A percentile compares a stretch with the other conserved stretches of the same genome.
phyloP scores from a whole-genome alignment of 2,888 invertebrate genomes.

The Mantis religiosa region DNA sequence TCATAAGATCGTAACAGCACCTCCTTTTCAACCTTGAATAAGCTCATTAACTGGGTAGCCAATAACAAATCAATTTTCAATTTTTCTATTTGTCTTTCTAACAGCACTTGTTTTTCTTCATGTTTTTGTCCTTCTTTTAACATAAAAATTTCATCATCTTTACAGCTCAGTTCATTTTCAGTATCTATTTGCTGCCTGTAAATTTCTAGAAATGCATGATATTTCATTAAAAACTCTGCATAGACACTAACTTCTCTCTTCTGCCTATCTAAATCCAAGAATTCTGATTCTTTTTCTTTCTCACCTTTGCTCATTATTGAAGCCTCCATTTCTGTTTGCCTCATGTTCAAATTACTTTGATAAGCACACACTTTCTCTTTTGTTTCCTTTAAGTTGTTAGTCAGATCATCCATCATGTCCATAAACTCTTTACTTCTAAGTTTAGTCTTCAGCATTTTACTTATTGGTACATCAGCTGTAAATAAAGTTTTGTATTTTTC shows the following conservation, averaged over 20 bases:
- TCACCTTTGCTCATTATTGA: background rate
- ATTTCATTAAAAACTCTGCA: background rate
- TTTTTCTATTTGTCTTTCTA: conserved; percentile 56
- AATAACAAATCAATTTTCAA: conserved; percentile 37
- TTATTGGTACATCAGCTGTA: background rate
- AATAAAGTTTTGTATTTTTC: background rate
- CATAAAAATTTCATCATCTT: conserved; percentile 35
- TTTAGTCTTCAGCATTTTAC: background rate
- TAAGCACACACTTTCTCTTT: background rate
- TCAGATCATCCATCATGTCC: background rate
- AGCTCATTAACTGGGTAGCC: background rate
- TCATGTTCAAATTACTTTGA: background rate
- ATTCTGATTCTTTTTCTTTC: background rate
- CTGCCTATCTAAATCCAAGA: background rate
- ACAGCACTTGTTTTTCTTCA: conserved; percentile 39
- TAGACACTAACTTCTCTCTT: background rate
- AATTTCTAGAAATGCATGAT: background rate
- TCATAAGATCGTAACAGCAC: conserved; percentile 31
- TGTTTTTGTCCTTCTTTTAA: conserved; percentile 35
- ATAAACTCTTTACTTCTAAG: background rate
- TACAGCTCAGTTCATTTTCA: conserved; percentile 36
- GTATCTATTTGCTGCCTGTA: conserved; percentile 14
- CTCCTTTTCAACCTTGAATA: background rate
- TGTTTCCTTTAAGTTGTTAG: background rate
- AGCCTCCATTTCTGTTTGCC: background rate